A percentile compares a stretch with the other conserved stretches of the same genome.
Evolutionary conservation across 2,888 invertebrate species (phyloP).

Genomic region (Torymus tubicola): DNA sequence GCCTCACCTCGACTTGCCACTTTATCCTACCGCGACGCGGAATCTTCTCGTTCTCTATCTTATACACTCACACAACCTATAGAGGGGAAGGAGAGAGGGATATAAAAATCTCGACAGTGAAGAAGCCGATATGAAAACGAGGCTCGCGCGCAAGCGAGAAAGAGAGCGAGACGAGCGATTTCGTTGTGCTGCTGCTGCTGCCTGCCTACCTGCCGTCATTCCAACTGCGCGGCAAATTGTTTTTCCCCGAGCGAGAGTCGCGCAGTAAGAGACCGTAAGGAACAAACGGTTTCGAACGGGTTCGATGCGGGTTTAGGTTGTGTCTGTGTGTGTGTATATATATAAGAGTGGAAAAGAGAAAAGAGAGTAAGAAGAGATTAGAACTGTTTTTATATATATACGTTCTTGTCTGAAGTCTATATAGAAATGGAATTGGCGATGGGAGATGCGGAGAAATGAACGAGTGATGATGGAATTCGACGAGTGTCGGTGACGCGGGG

Average conservation of each 20-base stretch:
- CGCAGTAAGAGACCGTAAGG: slow-evolving; percentile 22
- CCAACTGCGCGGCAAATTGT: slow-evolving; percentile 8
- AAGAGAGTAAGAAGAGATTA: slow-evolving; percentile 35
- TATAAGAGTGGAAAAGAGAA: background rate
- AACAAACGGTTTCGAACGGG: slow-evolving; percentile 28
- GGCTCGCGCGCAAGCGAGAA: background rate
- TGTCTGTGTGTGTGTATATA: too few relatives aligned
- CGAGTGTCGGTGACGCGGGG: too few relatives aligned
- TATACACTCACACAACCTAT: background rate
- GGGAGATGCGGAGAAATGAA: too few relatives aligned
- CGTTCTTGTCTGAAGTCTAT: too few relatives aligned
- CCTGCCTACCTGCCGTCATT: background rate
- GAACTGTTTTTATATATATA: slow-evolving; percentile 46
- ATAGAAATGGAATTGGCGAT: too few relatives aligned
- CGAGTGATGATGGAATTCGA: too few relatives aligned
- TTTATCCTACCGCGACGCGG: slow-evolving; percentile 7
- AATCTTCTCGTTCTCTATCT: background rate
- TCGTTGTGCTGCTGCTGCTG: slow-evolving; percentile 18
- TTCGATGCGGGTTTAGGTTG: too few relatives aligned
- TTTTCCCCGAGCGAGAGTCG: slow-evolving; percentile 1
- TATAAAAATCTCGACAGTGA: background rate
- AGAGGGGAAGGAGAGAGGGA: slow-evolving; percentile 14
- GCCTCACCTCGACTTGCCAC: slow-evolving; percentile 1
- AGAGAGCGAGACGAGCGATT: slow-evolving; percentile 31
- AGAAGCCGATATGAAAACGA: slow-evolving; percentile 24